Evolutionary conservation across 2,113 vertebrate genomes (phyloP).

Genomic region (Bos javanicus): DNA sequence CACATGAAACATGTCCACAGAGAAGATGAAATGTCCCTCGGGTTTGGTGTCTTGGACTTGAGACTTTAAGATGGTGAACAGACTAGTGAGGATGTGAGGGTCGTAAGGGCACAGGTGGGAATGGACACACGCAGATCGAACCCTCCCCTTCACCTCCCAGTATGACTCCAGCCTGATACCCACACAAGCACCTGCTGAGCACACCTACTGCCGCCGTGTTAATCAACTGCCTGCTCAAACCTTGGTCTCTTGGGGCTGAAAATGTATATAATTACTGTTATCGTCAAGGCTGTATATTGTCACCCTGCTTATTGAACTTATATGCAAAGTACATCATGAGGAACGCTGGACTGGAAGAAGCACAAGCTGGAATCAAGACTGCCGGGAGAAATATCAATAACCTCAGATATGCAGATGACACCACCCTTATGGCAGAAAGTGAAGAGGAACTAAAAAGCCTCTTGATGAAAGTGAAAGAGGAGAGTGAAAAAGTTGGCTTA

Average conservation of each 20-base stretch:
- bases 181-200: neutral
- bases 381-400: neutral
- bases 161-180: fast-evolving
- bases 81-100: neutral
- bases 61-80: neutral
- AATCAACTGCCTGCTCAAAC: neutral
- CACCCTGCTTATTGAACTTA: neutral
- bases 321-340: neutral
- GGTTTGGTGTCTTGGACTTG: neutral
- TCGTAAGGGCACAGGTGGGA: neutral
- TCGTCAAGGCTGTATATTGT: neutral
- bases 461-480: neutral
- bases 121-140: neutral
- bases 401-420: neutral
- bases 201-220: too few relatives aligned
- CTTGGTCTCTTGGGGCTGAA: neutral
- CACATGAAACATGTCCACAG: neutral
- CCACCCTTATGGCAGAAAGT: neutral
- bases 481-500: neutral
- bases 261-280: neutral
- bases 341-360: neutral
- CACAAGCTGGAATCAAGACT: neutral
- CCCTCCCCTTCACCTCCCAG: neutral
- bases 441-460: neutral
- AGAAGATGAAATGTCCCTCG: neutral